These are phyloP conservation scores for Chrysemys picta DNA, from an alignment of 2,113 vertebrate species.

Conservation along the genomic window DNA sequence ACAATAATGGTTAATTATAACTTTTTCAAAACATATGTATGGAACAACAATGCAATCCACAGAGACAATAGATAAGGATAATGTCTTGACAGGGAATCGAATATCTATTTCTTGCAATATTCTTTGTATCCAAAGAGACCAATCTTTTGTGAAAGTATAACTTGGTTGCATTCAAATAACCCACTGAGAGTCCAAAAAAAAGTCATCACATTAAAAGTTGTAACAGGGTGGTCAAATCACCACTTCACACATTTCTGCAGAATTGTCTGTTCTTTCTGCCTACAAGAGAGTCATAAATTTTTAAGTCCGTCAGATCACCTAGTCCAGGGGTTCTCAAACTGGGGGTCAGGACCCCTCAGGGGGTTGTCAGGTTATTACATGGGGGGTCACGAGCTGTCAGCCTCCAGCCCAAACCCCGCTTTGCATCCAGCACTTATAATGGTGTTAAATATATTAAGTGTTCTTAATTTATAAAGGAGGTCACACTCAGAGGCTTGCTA, in stretches of 20 bases:
- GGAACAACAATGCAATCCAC: neutral
- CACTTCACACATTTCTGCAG: neutral
- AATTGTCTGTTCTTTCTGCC: neutral
- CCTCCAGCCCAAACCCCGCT: too few relatives aligned
- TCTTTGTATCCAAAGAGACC: neutral
- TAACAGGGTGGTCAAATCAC: neutral
- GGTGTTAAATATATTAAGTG: too few relatives aligned
- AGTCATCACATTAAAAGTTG: neutral
- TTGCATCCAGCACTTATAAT: too few relatives aligned
- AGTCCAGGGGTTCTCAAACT: neutral
- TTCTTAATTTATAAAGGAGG: too few relatives aligned
- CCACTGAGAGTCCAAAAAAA: neutral
- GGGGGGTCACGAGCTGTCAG: too few relatives aligned
- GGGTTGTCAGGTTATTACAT: too few relatives aligned
- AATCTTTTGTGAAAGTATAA: accelerated
- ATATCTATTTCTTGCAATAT: accelerated
- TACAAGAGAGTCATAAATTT: neutral
- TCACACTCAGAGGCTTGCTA: too few relatives aligned
- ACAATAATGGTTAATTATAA: neutral
- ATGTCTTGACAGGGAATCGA: neutral
- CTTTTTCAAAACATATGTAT: accelerated
- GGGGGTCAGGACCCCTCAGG: too few relatives aligned
- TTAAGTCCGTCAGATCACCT: neutral
- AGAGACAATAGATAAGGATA: neutral
- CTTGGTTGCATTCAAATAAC: neutral